Percentiles rank a stretch among this genome's conserved stretches.
These are phyloP conservation scores for Onchidella celtica DNA, from an alignment of 2,888 invertebrate genomes.

Conservation along the genomic window DNA sequence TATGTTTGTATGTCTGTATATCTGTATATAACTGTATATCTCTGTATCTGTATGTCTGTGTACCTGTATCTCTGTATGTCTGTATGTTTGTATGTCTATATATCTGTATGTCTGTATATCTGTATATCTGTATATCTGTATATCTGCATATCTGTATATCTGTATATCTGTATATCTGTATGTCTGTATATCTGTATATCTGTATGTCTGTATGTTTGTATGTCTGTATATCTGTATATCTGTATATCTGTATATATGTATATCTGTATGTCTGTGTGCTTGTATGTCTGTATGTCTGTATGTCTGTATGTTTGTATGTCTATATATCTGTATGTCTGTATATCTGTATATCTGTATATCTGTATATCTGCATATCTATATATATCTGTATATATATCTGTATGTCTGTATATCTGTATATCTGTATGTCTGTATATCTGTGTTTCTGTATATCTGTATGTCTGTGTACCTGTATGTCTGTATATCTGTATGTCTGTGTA, in stretches of 20 bases:
- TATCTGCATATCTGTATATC: too few relatives aligned
- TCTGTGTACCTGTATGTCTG: not conserved
- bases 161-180: too few relatives aligned
- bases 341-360: not conserved
- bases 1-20: too few relatives aligned
- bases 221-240: not conserved
- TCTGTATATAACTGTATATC: too few relatives aligned
- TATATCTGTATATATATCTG: not conserved
- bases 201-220: constrained; percentile 15
- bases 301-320: not conserved
- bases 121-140: too few relatives aligned
- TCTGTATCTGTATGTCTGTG: too few relatives aligned
- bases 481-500: not conserved
- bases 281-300: constrained; percentile 18
- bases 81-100: too few relatives aligned
- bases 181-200: constrained; percentile 25
- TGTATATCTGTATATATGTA: not conserved
- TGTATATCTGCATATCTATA: constrained; percentile 12
- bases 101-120: too few relatives aligned
- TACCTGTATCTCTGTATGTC: too few relatives aligned
- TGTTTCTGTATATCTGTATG: constrained; percentile 11
- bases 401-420: not conserved
- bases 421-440: not conserved
- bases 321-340: not conserved
- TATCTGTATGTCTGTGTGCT: not conserved